phyloP scores from a whole-genome alignment of 2,797 vertebrate genomes.

The Hoplostethus mediterraneus region DNA sequence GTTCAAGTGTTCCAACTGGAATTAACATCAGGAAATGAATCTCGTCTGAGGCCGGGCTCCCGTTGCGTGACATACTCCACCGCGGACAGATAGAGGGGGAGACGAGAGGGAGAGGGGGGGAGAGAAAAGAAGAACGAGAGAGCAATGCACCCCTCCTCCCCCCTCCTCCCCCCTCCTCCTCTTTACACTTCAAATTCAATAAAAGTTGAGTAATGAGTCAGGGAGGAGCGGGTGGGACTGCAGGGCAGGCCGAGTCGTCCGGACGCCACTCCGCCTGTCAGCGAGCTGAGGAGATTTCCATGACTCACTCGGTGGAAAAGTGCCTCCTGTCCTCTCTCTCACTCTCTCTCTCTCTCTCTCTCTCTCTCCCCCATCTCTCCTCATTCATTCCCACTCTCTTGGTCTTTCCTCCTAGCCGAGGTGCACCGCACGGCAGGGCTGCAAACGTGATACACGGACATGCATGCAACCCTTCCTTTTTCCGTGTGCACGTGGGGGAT shows the following conservation, averaged over 20 bases:
- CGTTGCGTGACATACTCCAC: conserved; percentile 64
- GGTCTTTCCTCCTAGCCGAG: conserved; percentile 43
- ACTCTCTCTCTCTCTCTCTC: conserved; percentile 34
- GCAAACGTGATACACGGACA: conserved; percentile 42
- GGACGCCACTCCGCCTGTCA: conserved; percentile 35
- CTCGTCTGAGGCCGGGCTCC: conserved; percentile 74
- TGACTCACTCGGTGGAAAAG: conserved; percentile 75
- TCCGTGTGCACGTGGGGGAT: conserved; percentile 47
- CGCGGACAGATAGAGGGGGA: conserved; percentile 47
- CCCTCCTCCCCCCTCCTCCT: conserved; percentile 8
- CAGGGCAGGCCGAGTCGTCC: conserved; percentile 36
- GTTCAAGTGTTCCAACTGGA: conserved; percentile 72
- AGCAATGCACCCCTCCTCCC: conserved; percentile 23
- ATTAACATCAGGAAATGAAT: conserved; percentile 84
- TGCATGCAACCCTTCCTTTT: conserved; percentile 17
- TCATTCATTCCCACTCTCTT: conserved; percentile 50
- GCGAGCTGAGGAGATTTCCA: conserved; percentile 67
- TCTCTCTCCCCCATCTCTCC: conserved; percentile 9
- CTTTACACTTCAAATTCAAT: conserved; percentile 74
- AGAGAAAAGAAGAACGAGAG: conserved; percentile 46
- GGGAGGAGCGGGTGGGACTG: conserved; percentile 50
- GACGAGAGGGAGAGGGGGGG: conserved; percentile 31
- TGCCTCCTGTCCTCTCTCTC: conserved; percentile 63
- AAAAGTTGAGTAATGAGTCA: conserved; percentile 75
- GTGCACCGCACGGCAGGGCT: conserved; percentile 44